These are phyloP conservation scores for Vulpes vulpes DNA, from an alignment of 2,113 vertebrate genomes.

Conservation along the genomic window DNA sequence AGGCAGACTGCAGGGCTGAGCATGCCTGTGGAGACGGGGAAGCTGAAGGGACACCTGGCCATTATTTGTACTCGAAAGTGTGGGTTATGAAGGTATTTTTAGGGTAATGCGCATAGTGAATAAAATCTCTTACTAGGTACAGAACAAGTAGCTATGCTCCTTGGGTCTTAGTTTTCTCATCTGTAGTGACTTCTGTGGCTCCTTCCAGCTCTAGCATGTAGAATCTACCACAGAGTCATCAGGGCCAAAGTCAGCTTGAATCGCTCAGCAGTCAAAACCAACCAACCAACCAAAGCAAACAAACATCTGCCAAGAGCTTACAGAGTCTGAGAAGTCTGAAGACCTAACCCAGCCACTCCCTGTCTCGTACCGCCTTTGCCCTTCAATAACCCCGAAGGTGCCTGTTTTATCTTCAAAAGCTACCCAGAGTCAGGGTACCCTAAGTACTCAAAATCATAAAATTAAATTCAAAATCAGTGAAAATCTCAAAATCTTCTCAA, in stretches of 20 bases:
- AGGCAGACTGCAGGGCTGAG: not conserved
- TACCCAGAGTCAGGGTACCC: not conserved
- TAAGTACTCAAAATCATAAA: not conserved
- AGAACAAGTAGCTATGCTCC: not conserved
- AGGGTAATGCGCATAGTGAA: not conserved
- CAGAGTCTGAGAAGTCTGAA: not conserved
- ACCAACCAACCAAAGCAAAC: not conserved
- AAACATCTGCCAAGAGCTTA: not conserved
- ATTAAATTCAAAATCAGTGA: slow-evolving; percentile 8
- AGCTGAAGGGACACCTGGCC: not conserved
- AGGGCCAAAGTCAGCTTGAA: not conserved
- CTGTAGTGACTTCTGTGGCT: not conserved
- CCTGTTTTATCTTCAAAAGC: not conserved
- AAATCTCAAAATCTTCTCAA: slow-evolving; percentile 59
- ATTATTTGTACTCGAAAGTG: not conserved
- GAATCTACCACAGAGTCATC: not conserved
- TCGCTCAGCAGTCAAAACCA: not conserved
- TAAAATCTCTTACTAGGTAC: not conserved
- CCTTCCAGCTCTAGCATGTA: not conserved
- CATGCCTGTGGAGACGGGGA: not conserved
- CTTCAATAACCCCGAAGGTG: not conserved
- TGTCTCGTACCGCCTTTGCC: not conserved
- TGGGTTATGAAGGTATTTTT: not conserved
- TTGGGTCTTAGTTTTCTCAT: not conserved
- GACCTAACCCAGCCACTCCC: not conserved